Conservation (phyloP, 2,888 invertebrate species). For the Penaeus monodon region DNA sequence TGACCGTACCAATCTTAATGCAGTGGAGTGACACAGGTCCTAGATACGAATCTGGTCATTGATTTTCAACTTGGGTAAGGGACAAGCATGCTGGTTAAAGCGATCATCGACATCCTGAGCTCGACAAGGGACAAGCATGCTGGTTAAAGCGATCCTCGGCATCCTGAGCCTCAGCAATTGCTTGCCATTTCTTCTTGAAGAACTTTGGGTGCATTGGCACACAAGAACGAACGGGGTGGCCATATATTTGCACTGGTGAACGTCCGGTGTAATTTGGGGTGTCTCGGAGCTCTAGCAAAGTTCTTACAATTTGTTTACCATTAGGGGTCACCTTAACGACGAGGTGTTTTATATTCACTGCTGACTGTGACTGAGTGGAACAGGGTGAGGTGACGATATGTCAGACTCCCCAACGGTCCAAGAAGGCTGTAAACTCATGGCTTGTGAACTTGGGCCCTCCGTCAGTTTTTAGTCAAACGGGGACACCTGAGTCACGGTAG, state of each 20-base stretch:
- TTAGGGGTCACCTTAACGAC: background rate
- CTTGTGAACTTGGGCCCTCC: too few species aligned
- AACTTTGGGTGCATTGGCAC: constrained; percentile 17
- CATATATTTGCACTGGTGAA: background rate
- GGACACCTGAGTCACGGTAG: too few species aligned
- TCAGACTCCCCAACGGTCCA: background rate
- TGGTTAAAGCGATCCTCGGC: too few species aligned
- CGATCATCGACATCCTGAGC: too few species aligned
- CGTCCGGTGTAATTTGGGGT: constrained; percentile 16
- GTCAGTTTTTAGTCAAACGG: too few species aligned
- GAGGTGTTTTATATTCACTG: constrained; percentile 2
- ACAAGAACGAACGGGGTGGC: background rate
- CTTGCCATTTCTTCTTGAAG: constrained; percentile 17
- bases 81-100: too few species aligned
- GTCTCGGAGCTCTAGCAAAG: constrained; percentile 1
- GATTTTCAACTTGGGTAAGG: constrained; percentile 19
- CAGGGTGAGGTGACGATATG: background rate
- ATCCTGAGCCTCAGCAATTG: background rate
- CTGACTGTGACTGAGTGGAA: background rate
- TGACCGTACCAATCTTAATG: too few species aligned
- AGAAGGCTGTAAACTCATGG: background rate
- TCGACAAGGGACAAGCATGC: too few species aligned
- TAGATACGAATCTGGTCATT: background rate
- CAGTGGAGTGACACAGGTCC: too few species aligned
- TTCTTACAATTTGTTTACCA: constrained; percentile 20